Evolutionary conservation across 1,140 invertebrate species (phyloP), one percentile per base, ranked within the genome.

Genomic region (Lordiphosa mommai): DNA sequence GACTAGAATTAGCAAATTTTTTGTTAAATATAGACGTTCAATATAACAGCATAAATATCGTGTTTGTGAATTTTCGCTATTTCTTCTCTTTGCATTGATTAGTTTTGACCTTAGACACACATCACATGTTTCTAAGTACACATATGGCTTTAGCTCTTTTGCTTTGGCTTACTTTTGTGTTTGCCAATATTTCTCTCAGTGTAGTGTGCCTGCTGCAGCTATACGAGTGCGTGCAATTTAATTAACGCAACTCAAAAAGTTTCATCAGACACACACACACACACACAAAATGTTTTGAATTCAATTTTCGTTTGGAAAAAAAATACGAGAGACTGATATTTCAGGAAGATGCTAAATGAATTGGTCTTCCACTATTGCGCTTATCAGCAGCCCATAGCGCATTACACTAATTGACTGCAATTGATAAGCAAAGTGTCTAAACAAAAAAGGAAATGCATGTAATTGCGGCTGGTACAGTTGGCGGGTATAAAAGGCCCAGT

Each of bases 401-500:
- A 61, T 82, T 79, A 58, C 56, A 8, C 70, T 74, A 82, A 82
- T 74, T 70, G 70, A 23, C 5, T 4, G 13, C 23, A 30, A 9
- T 17, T 36, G 72, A 74, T 70, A 74, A 69, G 71, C 30, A 13
- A 36, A 34, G 33, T 64, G 49, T n/a, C 30, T 50, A 49, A 52
- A 23, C 17, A 23, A 23, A 23, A 76, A 34, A 59, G 61, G 27
- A 66, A 64, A 64, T 63, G 30, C 49, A 29, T 67, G 71, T 73
- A 73, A 63, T 59, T 63, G 50, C 12, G 3, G 27, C 27, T 12
- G 27, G 2, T 8, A 6, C 17, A 40, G 20, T 6, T 27, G 7
- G 10, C 14, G 49, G 44, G 61, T 73, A 80, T 80, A 80, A 71
- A 82, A 80, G 66, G 40, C n/a, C n/a, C 14, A 13, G 17, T 14